Base-by-base conservation (phyloP, 2,797 vertebrate species). In the Myripristis jacobus region DNA sequence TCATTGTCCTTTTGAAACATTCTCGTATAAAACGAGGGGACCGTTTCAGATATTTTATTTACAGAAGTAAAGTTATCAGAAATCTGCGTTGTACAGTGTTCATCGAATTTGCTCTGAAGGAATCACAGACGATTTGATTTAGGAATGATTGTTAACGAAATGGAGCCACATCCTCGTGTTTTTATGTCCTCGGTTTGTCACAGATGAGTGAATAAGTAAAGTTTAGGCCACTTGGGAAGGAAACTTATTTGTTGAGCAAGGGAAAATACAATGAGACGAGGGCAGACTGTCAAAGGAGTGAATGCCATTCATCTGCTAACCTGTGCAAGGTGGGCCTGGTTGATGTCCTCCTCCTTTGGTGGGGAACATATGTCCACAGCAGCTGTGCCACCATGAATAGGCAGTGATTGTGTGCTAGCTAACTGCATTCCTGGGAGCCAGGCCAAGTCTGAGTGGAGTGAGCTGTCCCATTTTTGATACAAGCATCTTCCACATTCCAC, bases 331-430 rank as follows among this genome's bases (percentile, higher is more conserved):
- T 92, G 90, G 88, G 91, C 84, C 81, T 84, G 90, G 87, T 92
- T 92, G 93, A 94, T 91, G 91, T 92, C 85, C 87, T 90, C 89
- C 86, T 93, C 86, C 90, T 93, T 91, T 88, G 85, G 89, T 90
- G 91, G 89, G 82, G 90, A 92, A 90, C 92, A 94, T 93, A 94
- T 94, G 93, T 92, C 92, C 91, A 89, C 89, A 89, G 91, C 94
- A 94, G 93, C 93, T 94, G 94, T 92, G 93, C 90, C 91, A 91
- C 83, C 83, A 79, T 91, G 88, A 92, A 89, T 92, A 93, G 91
- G 85, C 89, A 82, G 89, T 91, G 90, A 93, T 92, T 93, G 92
- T 91, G 88, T 61, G 84, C 89, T 83, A 82, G 82, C 87, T 86
- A 90, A 91, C 89, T 87, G 87, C 84, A 91, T 93, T 93, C 91